Evolutionary conservation across 2,888 invertebrate genomes (phyloP).

Genomic region (Erebia aethiops): DNA sequence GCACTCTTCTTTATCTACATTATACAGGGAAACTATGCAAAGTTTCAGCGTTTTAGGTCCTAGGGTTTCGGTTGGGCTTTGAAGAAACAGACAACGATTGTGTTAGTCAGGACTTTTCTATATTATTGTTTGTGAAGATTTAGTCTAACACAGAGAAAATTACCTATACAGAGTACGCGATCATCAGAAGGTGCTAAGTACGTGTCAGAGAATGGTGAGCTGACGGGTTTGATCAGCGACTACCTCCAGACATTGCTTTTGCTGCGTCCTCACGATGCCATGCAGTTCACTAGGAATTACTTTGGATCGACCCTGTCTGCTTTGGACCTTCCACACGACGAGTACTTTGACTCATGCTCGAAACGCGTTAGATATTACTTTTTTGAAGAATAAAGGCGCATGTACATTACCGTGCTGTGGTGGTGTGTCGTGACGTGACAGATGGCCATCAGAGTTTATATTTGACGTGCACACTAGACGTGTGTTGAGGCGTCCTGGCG

Average conservation of each 20-base stretch:
- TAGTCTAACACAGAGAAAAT: neutral
- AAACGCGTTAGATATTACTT: slow-evolving; percentile 73
- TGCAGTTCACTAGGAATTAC: slow-evolving; percentile 82
- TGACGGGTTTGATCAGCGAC: slow-evolving; percentile 82
- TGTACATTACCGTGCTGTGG: neutral
- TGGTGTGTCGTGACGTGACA: too few relatives aligned
- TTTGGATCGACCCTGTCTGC: slow-evolving; percentile 77
- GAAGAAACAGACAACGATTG: too few relatives aligned
- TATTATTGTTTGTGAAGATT: too few relatives aligned
- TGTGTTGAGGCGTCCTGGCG: too few relatives aligned
- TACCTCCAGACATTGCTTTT: slow-evolving; percentile 83
- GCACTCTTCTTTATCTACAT: too few relatives aligned
- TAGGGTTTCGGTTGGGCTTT: too few relatives aligned
- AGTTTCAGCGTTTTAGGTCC: too few relatives aligned
- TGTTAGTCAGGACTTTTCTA: too few relatives aligned
- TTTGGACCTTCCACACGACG: slow-evolving; percentile 74
- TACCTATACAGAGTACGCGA: slow-evolving; percentile 62
- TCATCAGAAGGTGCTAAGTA: slow-evolving; percentile 82
- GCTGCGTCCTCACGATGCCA: slow-evolving; percentile 81
- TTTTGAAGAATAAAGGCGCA: slow-evolving; percentile 64
- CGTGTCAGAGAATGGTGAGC: slow-evolving; percentile 80
- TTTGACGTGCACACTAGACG: too few relatives aligned
- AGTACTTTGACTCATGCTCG: slow-evolving; percentile 71
- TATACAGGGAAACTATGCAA: too few relatives aligned
- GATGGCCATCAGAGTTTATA: too few relatives aligned